These are phyloP conservation scores for Nycteola revayana DNA, from an alignment of 2,888 invertebrate species.

Conservation along the genomic window DNA sequence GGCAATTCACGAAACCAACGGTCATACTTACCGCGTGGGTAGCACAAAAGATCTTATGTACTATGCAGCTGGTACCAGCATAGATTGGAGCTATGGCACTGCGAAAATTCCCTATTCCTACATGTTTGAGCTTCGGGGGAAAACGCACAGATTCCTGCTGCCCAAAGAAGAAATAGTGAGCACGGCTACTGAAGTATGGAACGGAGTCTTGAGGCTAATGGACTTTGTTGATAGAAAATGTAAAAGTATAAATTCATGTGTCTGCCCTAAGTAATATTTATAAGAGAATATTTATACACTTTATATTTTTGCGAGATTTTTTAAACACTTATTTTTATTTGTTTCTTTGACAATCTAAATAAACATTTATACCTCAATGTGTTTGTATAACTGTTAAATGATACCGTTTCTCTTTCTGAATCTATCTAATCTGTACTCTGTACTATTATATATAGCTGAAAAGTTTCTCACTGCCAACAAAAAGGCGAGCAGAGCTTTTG, in stretches of 20 bases:
- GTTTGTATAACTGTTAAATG: no score
- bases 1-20: conserved; percentile 58
- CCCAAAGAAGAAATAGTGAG: conserved; percentile 62
- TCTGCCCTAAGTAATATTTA: conserved; percentile 31
- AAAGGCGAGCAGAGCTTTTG: no score
- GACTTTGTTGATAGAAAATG: conserved; percentile 53
- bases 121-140: conserved; percentile 69
- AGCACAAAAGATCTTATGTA: conserved; percentile 76
- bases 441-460: no score
- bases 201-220: conserved; percentile 55
- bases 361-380: no score
- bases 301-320: no score
- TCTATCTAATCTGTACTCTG: no score
- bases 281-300: no score
- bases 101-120: conserved; percentile 65
- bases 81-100: conserved; percentile 68
- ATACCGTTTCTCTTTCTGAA: no score
- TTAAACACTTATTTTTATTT: no score
- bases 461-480: no score
- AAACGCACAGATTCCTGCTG: conserved; percentile 58
- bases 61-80: conserved; percentile 64
- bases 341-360: no score
- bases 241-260: conserved; percentile 33
- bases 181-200: conserved; percentile 51
- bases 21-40: conserved; percentile 69